Evolutionary conservation across 2,113 vertebrate genomes (phyloP).

Genomic region (Chaetops frenatus): DNA sequence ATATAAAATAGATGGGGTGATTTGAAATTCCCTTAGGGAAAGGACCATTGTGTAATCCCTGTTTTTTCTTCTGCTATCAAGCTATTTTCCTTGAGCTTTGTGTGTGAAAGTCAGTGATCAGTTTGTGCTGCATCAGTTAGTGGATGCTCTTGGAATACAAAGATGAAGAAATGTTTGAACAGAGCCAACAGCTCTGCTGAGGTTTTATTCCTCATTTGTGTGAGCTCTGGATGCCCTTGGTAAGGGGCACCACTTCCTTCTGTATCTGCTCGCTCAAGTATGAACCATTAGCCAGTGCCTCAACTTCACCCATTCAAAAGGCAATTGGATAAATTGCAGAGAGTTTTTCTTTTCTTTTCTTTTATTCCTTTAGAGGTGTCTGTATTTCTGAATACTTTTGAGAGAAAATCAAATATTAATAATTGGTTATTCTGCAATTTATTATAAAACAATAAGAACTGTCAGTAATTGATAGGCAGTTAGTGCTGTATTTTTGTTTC

Average conservation of each 20-base stretch:
- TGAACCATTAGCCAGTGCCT: not conserved
- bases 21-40: not conserved
- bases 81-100: not conserved
- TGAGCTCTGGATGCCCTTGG: not conserved
- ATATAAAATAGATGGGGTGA: not conserved
- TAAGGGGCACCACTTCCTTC: not conserved
- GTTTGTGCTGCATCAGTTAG: constrained; percentile 40
- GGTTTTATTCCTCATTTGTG: not conserved
- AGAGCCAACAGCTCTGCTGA: constrained; percentile 48
- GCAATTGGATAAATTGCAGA: not conserved
- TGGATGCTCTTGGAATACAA: constrained; percentile 66
- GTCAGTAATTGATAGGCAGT: not conserved
- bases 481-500: not conserved
- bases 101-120: constrained; percentile 34
- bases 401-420: not conserved
- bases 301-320: not conserved
- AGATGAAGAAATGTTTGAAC: constrained; percentile 35
- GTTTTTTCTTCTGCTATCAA: not conserved
- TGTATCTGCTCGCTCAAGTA: not conserved
- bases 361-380: not conserved
- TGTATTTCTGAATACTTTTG: not conserved
- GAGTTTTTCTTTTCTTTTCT: not conserved
- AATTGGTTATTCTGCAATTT: not conserved
- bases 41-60: not conserved
- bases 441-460: not conserved